A percentile compares a stretch with the other conserved stretches of the same genome.
Evolutionary conservation across 2,797 vertebrate genomes (phyloP).

Genomic region (Podarcis siculus): DNA sequence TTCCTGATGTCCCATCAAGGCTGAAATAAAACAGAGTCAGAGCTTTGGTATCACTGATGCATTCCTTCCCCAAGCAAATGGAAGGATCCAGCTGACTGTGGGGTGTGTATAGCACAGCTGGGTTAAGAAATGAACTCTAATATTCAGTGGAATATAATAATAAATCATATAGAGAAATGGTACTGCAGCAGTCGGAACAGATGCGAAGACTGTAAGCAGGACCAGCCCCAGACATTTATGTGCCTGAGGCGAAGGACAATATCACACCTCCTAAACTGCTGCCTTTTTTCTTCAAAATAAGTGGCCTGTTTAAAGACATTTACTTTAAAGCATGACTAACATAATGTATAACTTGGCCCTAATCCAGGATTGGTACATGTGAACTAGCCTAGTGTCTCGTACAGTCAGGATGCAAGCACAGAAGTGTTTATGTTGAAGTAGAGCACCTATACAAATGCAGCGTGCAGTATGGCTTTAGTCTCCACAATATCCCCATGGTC

Average conservation of each 20-base stretch:
- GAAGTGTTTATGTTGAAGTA: not conserved
- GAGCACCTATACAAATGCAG: not conserved
- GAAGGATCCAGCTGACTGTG: not conserved
- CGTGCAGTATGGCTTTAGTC: not conserved
- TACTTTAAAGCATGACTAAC: too few relatives aligned
- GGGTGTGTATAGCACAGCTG: not conserved
- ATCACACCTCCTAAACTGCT: too few relatives aligned
- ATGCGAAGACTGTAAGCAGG: not conserved
- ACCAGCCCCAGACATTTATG: too few relatives aligned
- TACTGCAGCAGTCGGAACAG: not conserved
- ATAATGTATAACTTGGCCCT: too few relatives aligned
- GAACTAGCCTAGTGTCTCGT: too few relatives aligned
- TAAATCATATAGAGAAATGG: not conserved
- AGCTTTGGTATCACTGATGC: not conserved
- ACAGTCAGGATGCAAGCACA: too few relatives aligned
- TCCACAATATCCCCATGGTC: not conserved
- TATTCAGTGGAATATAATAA: not conserved
- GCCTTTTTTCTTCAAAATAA: too few relatives aligned
- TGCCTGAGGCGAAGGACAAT: too few relatives aligned
- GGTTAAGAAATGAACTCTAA: not conserved
- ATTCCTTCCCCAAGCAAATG: not conserved
- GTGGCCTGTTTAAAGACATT: too few relatives aligned
- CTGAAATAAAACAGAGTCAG: constrained; percentile 41
- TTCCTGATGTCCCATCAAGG: constrained; percentile 63
- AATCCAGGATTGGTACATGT: too few relatives aligned